Conservation (phyloP, 2,797 vertebrate species). For the Gobio occitaniae region DNA sequence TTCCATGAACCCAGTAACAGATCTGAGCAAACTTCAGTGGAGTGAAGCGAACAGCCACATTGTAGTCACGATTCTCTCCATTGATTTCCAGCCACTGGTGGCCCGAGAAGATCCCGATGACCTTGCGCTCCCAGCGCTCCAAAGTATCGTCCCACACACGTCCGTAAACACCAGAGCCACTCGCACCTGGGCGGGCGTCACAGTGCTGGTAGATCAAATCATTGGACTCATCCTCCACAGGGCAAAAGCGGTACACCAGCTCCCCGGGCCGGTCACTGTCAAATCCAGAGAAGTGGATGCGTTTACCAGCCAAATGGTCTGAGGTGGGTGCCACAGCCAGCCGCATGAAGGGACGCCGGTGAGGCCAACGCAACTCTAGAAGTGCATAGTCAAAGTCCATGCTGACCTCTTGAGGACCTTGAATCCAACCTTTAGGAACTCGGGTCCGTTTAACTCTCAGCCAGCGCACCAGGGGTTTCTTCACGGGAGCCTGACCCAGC, state of each 20-base stretch:
- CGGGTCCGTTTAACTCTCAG: slow-evolving; percentile 74
- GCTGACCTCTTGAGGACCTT: slow-evolving; percentile 76
- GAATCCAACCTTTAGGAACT: slow-evolving; percentile 83
- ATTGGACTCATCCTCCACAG: slow-evolving; percentile 79
- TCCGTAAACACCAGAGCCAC: slow-evolving; percentile 81
- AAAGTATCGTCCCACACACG: slow-evolving; percentile 77
- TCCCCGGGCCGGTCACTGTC: slow-evolving; percentile 82
- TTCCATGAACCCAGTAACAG: slow-evolving; percentile 84
- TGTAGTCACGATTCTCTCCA: slow-evolving; percentile 81
- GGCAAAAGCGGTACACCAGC: slow-evolving; percentile 82
- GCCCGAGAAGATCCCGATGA: slow-evolving; percentile 85
- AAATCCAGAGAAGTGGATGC: slow-evolving; percentile 82
- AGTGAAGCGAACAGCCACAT: slow-evolving; percentile 81
- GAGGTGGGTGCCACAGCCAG: slow-evolving; percentile 76
- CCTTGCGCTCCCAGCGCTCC: slow-evolving; percentile 83
- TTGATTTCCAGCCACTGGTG: slow-evolving; percentile 86
- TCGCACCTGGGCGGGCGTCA: slow-evolving; percentile 80
- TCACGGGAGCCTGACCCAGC: slow-evolving; percentile 49
- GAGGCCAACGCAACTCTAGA: slow-evolving; percentile 79
- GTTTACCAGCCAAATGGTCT: slow-evolving; percentile 77
- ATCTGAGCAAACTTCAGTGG: slow-evolving; percentile 85
- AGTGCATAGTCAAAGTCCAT: slow-evolving; percentile 83
- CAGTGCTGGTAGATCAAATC: slow-evolving; percentile 84
- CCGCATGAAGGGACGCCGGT: slow-evolving; percentile 75
- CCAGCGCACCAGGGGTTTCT: slow-evolving; percentile 75